Conservation (phyloP, 2,797 vertebrate genomes). For the Ctenopoma kingsleyae region DNA sequence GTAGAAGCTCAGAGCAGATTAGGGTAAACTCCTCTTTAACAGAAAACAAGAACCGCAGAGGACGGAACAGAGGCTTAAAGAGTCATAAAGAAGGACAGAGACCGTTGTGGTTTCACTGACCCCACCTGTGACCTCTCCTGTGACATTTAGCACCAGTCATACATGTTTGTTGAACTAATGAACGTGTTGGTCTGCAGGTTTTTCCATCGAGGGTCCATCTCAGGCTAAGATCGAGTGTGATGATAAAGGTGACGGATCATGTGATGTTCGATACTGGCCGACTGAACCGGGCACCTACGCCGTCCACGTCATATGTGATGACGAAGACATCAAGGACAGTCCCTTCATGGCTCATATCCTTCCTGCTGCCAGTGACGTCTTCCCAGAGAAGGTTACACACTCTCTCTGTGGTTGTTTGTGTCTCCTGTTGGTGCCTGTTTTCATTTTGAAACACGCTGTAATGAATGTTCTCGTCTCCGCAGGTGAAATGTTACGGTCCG, state of each 20-base stretch:
- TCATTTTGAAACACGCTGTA: neutral
- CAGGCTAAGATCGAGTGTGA: constrained; percentile 97
- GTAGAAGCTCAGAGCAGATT: constrained; percentile 35
- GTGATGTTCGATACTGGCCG: constrained; percentile 96
- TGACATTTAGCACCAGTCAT: too few species aligned
- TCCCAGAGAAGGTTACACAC: constrained; percentile 88
- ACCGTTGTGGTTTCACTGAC: too few species aligned
- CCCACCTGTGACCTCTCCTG: too few species aligned
- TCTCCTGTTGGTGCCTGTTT: neutral
- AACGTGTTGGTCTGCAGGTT: constrained; percentile 80
- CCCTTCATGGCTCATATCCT: constrained; percentile 95
- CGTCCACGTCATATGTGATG: constrained; percentile 95
- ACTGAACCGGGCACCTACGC: constrained; percentile 93
- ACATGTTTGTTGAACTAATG: too few species aligned
- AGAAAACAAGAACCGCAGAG: too few species aligned
- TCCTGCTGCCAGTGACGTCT: constrained; percentile 83
- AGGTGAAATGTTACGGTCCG: constrained; percentile 91
- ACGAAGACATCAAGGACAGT: constrained; percentile 95
- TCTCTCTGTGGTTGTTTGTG: neutral
- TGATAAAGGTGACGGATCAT: constrained; percentile 93
- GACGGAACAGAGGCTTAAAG: too few species aligned
- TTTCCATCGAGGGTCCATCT: constrained; percentile 96
- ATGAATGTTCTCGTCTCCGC: neutral
- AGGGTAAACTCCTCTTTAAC: too few species aligned
- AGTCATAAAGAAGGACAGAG: too few species aligned